Conservation (phyloP, 1,140 invertebrate species). For the Sitodiplosis mosellana region DNA sequence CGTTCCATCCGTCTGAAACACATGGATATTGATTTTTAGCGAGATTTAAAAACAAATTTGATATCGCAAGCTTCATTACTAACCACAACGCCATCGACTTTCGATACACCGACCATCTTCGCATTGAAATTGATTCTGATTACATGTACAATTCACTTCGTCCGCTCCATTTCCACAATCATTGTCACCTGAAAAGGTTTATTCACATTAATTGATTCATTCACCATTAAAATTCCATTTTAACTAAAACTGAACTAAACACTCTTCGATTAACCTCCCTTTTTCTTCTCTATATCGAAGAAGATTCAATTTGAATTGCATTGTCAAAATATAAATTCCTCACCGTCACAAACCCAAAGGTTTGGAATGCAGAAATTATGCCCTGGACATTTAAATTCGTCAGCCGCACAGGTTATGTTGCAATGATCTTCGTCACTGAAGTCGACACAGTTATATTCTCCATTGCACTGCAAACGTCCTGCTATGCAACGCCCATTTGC, state of each 20-base stretch:
- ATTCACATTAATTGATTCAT: background rate
- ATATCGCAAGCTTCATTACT: no score
- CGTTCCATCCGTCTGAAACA: slow-evolving; percentile 34
- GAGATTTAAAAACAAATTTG: no score
- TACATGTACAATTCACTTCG: slow-evolving; percentile 62
- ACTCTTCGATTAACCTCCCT: no score
- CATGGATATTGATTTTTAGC: background rate
- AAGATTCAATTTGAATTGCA: no score
- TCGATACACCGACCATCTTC: slow-evolving; percentile 86
- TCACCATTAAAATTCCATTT: background rate
- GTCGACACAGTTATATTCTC: slow-evolving; percentile 47
- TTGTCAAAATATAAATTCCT: background rate
- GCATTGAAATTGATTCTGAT: slow-evolving; percentile 87
- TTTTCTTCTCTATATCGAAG: no score
- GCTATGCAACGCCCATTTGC: slow-evolving; percentile 50
- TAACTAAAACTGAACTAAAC: no score
- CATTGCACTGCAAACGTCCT: slow-evolving; percentile 43
- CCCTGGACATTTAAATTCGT: slow-evolving; percentile 32
- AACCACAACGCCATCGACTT: slow-evolving; percentile 55
- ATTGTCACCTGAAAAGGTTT: slow-evolving; percentile 38
- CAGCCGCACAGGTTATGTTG: slow-evolving; percentile 16
- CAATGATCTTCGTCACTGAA: slow-evolving; percentile 49
- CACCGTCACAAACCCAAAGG: background rate
- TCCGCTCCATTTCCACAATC: slow-evolving; percentile 91
- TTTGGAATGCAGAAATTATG: slow-evolving; percentile 47